phyloP scores from a whole-genome alignment of 1,140 invertebrate genomes.

The Tetragonula clypearis region DNA sequence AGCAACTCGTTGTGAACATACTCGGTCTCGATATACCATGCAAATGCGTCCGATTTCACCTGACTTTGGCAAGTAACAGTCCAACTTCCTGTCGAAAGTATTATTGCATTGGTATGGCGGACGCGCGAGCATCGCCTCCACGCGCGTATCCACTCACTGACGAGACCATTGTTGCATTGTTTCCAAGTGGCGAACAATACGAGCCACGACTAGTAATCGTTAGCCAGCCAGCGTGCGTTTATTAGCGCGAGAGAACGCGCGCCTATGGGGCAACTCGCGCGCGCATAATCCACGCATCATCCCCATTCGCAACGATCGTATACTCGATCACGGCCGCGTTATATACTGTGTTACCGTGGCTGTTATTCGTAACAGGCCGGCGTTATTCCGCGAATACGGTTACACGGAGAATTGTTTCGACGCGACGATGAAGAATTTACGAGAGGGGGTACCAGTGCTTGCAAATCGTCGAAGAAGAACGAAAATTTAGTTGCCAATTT shows the following conservation, averaged over 20 bases:
- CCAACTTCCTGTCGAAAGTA: conserved; percentile 5
- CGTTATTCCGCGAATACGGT: conserved; percentile 24
- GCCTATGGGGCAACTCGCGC: conserved; percentile 23
- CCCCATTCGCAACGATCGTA: conserved; percentile 11
- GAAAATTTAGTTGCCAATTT: background rate
- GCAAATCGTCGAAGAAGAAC: too few species aligned
- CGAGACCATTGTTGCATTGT: conserved; percentile 40
- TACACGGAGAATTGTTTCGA: background rate
- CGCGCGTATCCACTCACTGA: conserved; percentile 12
- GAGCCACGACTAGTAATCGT: conserved; percentile 20
- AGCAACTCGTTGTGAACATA: background rate
- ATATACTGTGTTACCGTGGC: background rate
- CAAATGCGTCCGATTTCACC: background rate
- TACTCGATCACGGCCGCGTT: conserved; percentile 34
- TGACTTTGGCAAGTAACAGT: background rate
- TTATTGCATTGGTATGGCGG: background rate
- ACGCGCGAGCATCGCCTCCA: background rate
- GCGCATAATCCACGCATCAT: conserved; percentile 39
- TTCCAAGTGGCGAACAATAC: conserved; percentile 38
- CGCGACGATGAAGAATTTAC: too few species aligned
- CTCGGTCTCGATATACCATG: background rate
- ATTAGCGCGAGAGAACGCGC: conserved; percentile 27
- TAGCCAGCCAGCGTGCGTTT: conserved; percentile 18
- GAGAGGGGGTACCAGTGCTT: too few species aligned
- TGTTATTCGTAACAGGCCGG: conserved; percentile 24